Evolutionary conservation across 2,888 invertebrate species (phyloP).

Genomic region (Lycaena phlaeas): DNA sequence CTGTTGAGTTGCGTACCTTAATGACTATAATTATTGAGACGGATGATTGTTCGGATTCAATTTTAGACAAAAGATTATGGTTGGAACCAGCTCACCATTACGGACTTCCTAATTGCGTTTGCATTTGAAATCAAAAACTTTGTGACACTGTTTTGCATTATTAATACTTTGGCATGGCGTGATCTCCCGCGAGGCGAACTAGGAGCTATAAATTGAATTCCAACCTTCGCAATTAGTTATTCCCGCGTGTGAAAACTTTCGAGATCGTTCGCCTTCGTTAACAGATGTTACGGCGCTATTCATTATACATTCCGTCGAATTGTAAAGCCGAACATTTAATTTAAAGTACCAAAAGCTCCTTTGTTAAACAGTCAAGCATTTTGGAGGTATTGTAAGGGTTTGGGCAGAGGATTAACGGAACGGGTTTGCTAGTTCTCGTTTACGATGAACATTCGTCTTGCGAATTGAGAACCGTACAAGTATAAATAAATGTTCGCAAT

Average conservation of each 20-base stretch:
- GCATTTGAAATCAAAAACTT: slow-evolving; percentile 71
- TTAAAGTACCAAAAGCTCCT: slow-evolving; percentile 65
- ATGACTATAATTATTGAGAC: slow-evolving; percentile 4
- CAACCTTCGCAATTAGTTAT: slow-evolving; percentile 73
- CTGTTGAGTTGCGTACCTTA: no score
- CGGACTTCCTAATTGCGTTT: slow-evolving; percentile 69
- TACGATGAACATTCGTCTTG: slow-evolving; percentile 44
- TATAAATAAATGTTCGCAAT: slow-evolving; percentile 52
- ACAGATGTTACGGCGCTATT: slow-evolving; percentile 74
- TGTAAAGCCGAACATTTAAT: slow-evolving; percentile 72
- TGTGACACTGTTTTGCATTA: slow-evolving; percentile 74
- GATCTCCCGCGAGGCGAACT: slow-evolving; percentile 68
- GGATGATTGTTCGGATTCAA: slow-evolving; percentile 33
- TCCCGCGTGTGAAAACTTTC: slow-evolving; percentile 74
- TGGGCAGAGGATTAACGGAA: slow-evolving; percentile 47
- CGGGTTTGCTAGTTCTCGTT: slow-evolving; percentile 40
- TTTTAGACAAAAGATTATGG: slow-evolving; percentile 43
- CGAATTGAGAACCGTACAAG: slow-evolving; percentile 32
- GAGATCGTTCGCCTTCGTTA: slow-evolving; percentile 74
- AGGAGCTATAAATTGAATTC: slow-evolving; percentile 72
- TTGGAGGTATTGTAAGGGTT: slow-evolving; percentile 50
- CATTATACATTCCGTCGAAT: slow-evolving; percentile 73
- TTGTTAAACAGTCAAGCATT: slow-evolving; percentile 60
- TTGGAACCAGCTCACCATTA: slow-evolving; percentile 48
- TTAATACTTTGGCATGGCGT: slow-evolving; percentile 67